Evolutionary conservation across 2,113 vertebrate species (phyloP).

Genomic region (Ovis aries): ARS-UI_Ramb_v3.0 NC_056065.1:4935501-4936000

Average conservation of each 20-base stretch:
- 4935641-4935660: background rate
- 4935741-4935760: background rate
- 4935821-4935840: background rate
- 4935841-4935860: background rate
- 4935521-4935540: background rate
- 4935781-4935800: background rate
- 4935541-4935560: background rate
- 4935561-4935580: background rate
- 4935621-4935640: background rate
- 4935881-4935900: background rate
- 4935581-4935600: background rate
- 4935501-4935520: background rate
- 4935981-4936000: too few species aligned
- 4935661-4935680: background rate
- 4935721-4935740: background rate
- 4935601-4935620: background rate
- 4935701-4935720: background rate
- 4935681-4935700: background rate
- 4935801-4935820: background rate
- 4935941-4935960: background rate
- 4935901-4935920: background rate
- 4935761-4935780: background rate
- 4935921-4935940: background rate
- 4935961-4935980: background rate
- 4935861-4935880: background rate